Percentiles rank a stretch among this genome's conserved stretches.
These are phyloP conservation scores for Diarsia brunnea DNA, from an alignment of 2,888 invertebrate genomes.

Conservation along the genomic window DNA sequence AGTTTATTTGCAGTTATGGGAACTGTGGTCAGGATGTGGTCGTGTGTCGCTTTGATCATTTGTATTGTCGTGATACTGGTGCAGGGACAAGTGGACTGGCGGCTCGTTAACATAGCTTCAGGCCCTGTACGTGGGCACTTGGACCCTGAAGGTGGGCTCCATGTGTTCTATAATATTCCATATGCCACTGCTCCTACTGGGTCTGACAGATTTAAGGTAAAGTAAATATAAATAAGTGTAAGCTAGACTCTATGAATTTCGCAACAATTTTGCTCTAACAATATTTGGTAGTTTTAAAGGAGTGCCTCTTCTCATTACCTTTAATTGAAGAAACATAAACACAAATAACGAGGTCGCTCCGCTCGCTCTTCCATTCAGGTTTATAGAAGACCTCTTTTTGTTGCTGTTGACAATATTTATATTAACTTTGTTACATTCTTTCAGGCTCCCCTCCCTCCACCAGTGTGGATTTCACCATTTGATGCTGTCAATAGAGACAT, in stretches of 20 bases:
- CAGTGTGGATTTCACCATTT: conserved; percentile 69
- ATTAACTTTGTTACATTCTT: conserved; percentile 17
- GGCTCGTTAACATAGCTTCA: conserved; percentile 68
- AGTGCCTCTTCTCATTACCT: background rate
- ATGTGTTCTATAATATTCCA: conserved; percentile 75
- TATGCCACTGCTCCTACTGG: conserved; percentile 79
- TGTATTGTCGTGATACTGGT: conserved; percentile 17
- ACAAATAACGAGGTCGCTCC: no score
- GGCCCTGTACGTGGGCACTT: conserved; percentile 74
- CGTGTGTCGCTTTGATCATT: conserved; percentile 15
- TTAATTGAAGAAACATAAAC: background rate
- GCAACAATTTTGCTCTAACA: background rate
- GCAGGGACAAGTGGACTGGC: conserved; percentile 39
- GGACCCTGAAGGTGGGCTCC: conserved; percentile 67
- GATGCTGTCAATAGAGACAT: conserved; percentile 69
- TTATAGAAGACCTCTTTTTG: background rate
- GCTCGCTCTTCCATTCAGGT: background rate
- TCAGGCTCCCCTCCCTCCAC: conserved; percentile 74
- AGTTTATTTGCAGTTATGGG: background rate
- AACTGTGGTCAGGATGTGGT: conserved; percentile 21
- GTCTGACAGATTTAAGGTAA: conserved; percentile 70
- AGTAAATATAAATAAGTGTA: background rate
- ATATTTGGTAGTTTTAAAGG: background rate
- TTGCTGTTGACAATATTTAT: background rate
- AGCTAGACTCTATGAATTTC: background rate